Base-by-base conservation (phyloP, 2,888 invertebrate species). In the Eupithecia pulchellata region DNA sequence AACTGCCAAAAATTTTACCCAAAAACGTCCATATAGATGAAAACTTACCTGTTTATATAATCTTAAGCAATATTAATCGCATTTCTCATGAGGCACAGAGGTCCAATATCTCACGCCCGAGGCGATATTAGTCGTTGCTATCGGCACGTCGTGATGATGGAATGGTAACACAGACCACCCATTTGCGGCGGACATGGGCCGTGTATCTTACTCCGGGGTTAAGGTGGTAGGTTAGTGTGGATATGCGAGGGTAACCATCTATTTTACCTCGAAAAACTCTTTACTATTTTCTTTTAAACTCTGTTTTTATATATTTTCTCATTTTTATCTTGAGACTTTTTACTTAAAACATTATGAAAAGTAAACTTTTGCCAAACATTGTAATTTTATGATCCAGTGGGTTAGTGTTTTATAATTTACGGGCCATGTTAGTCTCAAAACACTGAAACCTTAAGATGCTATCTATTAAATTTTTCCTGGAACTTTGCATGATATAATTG, bases 81-180 rank as follows among this genome's bases (percentile, higher is more conserved):
- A 60, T 69, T 66, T 58, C 57, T 17, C 57, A n/a, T 17, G n/a
- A n/a, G 5, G 34, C 25, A 25, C 27, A n/a, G 25, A n/a, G 36
- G 39, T 20, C 20, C 47, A 34, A 76, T 78, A 76, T 75, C 69
- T 67, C 73, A 64, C 69, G 73, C 69, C 67, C 63, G 55, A 34
- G 73, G 73, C 68, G 70, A 75, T 78, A 76, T 76, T 75, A 75
- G 76, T 77, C 74, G 63, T 68, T 68, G 55, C 70, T 73, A 75
- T 78, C 73, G 79, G 81, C 79, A 72, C 72, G 82, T 85, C 85
- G 87, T 82, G 86, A 87, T 87, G 89, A 91, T 92, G 90, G 88
- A 90, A 89, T 83, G 84, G 87, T 89, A 88, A 90, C 87, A 84
- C 62, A 86, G 92, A 92, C 93, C 93, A 93, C 93, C 93, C 93